These are phyloP conservation scores for Acromyrmex echinatior DNA, from an alignment of 1,140 invertebrate species.

Conservation along the genomic window DNA sequence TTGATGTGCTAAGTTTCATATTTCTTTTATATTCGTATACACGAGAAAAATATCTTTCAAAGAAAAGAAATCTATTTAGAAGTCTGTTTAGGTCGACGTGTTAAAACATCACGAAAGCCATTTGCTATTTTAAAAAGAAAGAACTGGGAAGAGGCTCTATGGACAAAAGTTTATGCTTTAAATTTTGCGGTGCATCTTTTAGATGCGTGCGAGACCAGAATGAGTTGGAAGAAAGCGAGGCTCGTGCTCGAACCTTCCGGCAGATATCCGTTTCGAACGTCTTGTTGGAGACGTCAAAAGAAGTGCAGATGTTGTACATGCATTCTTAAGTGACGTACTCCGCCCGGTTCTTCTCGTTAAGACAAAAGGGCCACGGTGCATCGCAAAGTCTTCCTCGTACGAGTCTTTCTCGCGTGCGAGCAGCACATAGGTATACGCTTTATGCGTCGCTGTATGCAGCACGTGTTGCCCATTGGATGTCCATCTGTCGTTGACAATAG, in stretches of 20 bases:
- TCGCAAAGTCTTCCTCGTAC: slow-evolving; percentile 58
- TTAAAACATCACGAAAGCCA: slow-evolving; percentile 42
- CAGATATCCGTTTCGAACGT: slow-evolving; percentile 61
- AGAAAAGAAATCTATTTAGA: slow-evolving; percentile 51
- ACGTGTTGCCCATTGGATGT: slow-evolving; percentile 82
- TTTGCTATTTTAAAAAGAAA: slow-evolving; percentile 31
- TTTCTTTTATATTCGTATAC: slow-evolving; percentile 11
- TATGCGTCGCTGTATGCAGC: slow-evolving; percentile 77
- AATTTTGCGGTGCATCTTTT: slow-evolving; percentile 19
- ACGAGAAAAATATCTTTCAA: slow-evolving; percentile 11
- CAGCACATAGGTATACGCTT: slow-evolving; percentile 65
- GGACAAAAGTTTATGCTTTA: slow-evolving; percentile 30
- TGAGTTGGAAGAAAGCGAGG: slow-evolving; percentile 19
- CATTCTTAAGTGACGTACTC: slow-evolving; percentile 46
- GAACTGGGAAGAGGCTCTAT: not conserved
- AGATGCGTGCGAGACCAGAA: slow-evolving; percentile 33
- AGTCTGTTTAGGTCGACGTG: slow-evolving; percentile 19
- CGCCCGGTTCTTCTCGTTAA: slow-evolving; percentile 68
- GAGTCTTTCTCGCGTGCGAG: slow-evolving; percentile 54
- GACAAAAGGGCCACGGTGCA: slow-evolving; percentile 68
- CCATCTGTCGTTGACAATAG: slow-evolving; percentile 84
- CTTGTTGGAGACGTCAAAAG: slow-evolving; percentile 73
- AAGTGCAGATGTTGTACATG: slow-evolving; percentile 68
- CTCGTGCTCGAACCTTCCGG: slow-evolving; percentile 49
- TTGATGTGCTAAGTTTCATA: not conserved